Conservation (phyloP, 1,140 invertebrate genomes). For the Aphelinus atriplicis region DNA sequence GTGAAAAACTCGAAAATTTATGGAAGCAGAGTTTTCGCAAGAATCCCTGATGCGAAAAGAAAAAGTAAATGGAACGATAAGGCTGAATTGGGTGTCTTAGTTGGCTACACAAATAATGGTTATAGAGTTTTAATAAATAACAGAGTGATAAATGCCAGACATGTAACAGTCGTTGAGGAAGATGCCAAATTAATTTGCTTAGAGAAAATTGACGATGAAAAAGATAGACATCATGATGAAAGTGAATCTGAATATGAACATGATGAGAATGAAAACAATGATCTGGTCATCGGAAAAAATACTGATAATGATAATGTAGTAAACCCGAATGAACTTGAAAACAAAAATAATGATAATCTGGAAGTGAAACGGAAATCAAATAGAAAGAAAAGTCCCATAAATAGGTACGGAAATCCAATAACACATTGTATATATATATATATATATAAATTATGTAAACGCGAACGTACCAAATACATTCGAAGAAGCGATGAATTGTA, state of each 20-base stretch:
- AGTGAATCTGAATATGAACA: conserved; percentile 5
- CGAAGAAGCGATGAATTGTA: conserved; percentile 7
- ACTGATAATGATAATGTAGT: neutral
- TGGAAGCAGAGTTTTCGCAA: too few species aligned
- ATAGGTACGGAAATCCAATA: neutral
- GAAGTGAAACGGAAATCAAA: conserved; percentile 13
- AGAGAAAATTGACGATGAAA: neutral
- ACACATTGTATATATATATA: neutral
- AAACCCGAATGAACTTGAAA: neutral
- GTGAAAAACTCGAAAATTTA: conserved; percentile 39
- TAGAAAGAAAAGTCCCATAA: conserved; percentile 4
- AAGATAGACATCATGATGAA: too few species aligned
- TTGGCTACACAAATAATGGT: conserved; percentile 5
- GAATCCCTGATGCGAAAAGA: conserved; percentile 40
- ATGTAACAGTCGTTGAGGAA: conserved; percentile 41
- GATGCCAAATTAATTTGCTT: conserved; percentile 38
- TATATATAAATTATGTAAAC: neutral
- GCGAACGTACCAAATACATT: neutral
- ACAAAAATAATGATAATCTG: conserved; percentile 27
- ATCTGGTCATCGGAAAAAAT: conserved; percentile 1
- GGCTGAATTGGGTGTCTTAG: conserved; percentile 32
- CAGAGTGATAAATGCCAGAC: conserved; percentile 37
- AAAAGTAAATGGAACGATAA: conserved; percentile 40
- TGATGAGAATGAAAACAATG: conserved; percentile 18
- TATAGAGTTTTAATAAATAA: conserved; percentile 37